Evolutionary conservation across 2,888 invertebrate species (phyloP).

Genomic region (Opisthograptis luteolata): DNA sequence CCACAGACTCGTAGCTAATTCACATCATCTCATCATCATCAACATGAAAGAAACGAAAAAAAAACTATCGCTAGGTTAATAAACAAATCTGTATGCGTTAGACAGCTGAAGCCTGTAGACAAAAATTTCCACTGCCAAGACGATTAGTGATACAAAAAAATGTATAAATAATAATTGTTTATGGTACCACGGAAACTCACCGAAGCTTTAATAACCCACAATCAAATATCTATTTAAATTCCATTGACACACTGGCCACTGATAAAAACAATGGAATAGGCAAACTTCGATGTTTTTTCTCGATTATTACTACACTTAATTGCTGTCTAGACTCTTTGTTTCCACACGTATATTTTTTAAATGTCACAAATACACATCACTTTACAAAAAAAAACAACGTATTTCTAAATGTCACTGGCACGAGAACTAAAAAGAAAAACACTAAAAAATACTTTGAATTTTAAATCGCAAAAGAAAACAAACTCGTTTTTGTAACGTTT

Average conservation of each 20-base stretch:
- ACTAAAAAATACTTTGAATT: not conserved
- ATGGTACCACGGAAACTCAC: slow-evolving; percentile 10
- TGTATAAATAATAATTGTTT: slow-evolving; percentile 6
- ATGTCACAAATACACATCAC: not conserved
- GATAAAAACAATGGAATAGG: slow-evolving; percentile 8
- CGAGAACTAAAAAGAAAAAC: not conserved
- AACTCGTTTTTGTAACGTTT: not conserved
- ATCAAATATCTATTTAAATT: slow-evolving; percentile 16
- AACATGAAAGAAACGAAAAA: no score
- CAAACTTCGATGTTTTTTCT: slow-evolving; percentile 1
- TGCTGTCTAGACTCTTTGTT: no score
- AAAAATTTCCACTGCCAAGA: slow-evolving; percentile 9
- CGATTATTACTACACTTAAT: not conserved
- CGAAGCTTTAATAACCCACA: slow-evolving; percentile 14
- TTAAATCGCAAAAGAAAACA: not conserved
- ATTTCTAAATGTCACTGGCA: slow-evolving; percentile 1
- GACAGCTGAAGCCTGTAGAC: not conserved
- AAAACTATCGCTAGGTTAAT: not conserved
- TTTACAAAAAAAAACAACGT: no score
- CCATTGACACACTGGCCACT: slow-evolving; percentile 8
- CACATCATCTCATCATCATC: no score
- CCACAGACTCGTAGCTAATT: no score
- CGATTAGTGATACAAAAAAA: slow-evolving; percentile 12
- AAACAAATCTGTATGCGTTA: not conserved
- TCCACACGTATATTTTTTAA: not conserved